Percentiles rank a stretch among this genome's conserved stretches.
Conservation (phyloP, 1,140 invertebrate genomes). For the Drosophila chauvacae region DNA sequence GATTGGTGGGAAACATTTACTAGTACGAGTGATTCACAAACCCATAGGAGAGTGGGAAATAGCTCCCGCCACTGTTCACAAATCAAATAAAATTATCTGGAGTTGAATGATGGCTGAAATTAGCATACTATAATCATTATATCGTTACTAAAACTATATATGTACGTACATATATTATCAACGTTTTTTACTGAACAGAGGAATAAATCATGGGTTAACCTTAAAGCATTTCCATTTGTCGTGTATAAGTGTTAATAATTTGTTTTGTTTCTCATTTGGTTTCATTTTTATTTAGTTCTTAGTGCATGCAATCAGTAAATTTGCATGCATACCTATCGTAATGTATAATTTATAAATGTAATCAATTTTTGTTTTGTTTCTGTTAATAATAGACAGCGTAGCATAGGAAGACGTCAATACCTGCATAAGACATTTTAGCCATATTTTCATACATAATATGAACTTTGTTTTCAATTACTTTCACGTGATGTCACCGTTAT, state of each 20-base stretch:
- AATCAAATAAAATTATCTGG: slow-evolving; percentile 27
- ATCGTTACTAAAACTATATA: slow-evolving; percentile 11
- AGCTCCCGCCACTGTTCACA: slow-evolving; percentile 17
- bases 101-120: slow-evolving; percentile 32
- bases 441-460: slow-evolving; percentile 81
- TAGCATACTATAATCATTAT: slow-evolving; percentile 31
- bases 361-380: slow-evolving; percentile 71
- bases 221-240: slow-evolving; percentile 56
- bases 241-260: slow-evolving; percentile 40
- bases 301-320: slow-evolving; percentile 49
- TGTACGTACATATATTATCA: neutral
- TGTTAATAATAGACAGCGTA: slow-evolving; percentile 85
- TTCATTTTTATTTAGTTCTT: slow-evolving; percentile 31
- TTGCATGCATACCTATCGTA: slow-evolving; percentile 65
- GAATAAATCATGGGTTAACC: slow-evolving; percentile 20
- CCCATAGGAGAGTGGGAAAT: slow-evolving; percentile 26
- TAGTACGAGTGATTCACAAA: slow-evolving; percentile 56
- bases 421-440: slow-evolving; percentile 85
- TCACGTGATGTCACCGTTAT: slow-evolving; percentile 48
- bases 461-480: slow-evolving; percentile 70
- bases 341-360: slow-evolving; percentile 74
- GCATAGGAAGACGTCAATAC: slow-evolving; percentile 85
- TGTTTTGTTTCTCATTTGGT: slow-evolving; percentile 10
- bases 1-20: slow-evolving; percentile 63
- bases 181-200: slow-evolving; percentile 16